Evolutionary conservation across 92 coral and sea anemone species (phyloP).

Genomic region (Heteractis magnifica): DNA sequence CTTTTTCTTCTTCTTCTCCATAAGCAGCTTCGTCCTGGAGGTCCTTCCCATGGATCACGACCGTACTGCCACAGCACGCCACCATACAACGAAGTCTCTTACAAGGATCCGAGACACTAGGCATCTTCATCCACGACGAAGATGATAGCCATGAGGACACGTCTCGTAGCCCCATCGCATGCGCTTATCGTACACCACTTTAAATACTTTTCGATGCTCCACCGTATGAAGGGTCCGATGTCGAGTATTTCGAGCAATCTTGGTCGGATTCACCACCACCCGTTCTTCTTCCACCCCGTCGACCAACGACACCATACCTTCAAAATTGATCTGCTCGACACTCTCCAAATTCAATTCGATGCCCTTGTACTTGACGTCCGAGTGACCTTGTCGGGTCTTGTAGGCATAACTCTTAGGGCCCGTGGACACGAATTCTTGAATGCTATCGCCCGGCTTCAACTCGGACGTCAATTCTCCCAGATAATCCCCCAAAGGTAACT

Average conservation of each 20-base stretch:
- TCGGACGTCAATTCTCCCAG: conserved; percentile 51
- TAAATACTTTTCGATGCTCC: background rate
- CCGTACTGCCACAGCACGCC: conserved; percentile 2
- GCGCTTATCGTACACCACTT: conserved; percentile 28
- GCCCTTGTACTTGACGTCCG: conserved; percentile 9
- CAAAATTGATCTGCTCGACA: background rate
- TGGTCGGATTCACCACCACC: background rate
- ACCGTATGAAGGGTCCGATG: background rate
- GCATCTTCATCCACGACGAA: background rate
- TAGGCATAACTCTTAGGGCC: conserved; percentile 44
- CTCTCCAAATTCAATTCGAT: background rate
- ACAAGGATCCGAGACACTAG: background rate
- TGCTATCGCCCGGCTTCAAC: conserved; percentile 17
- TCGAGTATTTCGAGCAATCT: conserved; percentile 10
- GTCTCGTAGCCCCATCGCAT: background rate
- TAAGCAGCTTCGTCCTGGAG: background rate
- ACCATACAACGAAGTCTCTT: conserved; percentile 9
- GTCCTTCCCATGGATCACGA: background rate
- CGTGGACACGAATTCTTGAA: conserved; percentile 19
- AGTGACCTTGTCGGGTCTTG: background rate
- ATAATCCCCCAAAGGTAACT: conserved; percentile 24
- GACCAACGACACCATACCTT: background rate
- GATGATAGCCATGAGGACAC: background rate
- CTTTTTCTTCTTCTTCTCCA: background rate
- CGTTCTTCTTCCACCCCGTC: background rate